These are phyloP conservation scores for Globia sparganii DNA, from an alignment of 2,888 invertebrate species.

Conservation along the genomic window DNA sequence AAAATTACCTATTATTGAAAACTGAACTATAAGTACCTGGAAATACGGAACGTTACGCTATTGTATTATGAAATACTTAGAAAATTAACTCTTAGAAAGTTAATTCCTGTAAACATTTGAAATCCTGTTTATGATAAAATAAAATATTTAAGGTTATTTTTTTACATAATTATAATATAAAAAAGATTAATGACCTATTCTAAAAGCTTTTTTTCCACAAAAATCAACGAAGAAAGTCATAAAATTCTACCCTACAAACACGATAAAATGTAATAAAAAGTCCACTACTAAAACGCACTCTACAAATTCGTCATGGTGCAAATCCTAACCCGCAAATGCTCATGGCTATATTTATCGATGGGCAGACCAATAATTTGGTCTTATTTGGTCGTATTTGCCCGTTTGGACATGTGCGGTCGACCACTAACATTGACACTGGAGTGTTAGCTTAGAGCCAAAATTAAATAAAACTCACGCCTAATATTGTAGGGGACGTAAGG, in stretches of 20 bases:
- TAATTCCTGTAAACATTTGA: not conserved
- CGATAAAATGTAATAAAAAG: slow-evolving; percentile 23
- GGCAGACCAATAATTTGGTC: slow-evolving; percentile 85
- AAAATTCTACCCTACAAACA: not conserved
- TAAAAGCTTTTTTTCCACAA: not conserved
- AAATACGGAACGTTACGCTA: too few relatives aligned
- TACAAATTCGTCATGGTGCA: slow-evolving; percentile 35
- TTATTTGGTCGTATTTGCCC: slow-evolving; percentile 82
- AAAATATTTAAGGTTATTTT: too few relatives aligned
- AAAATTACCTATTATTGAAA: not conserved
- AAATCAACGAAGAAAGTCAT: not conserved
- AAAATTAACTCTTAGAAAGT: not conserved
- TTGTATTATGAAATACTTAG: too few relatives aligned
- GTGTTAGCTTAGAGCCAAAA: slow-evolving; percentile 86
- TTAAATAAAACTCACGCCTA: slow-evolving; percentile 88
- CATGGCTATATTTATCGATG: slow-evolving; percentile 75
- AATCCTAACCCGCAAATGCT: slow-evolving; percentile 61
- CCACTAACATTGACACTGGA: slow-evolving; percentile 85
- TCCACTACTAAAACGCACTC: not conserved
- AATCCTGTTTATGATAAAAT: not conserved
- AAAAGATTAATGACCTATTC: too few relatives aligned
- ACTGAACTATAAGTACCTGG: not conserved
- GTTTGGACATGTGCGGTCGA: slow-evolving; percentile 83
- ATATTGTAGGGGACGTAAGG: slow-evolving; percentile 75
- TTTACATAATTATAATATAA: not conserved